A percentile compares a stretch with the other conserved stretches of the same genome.
Conservation (phyloP, 2,888 invertebrate genomes). For the Anthoptus insignis region DNA sequence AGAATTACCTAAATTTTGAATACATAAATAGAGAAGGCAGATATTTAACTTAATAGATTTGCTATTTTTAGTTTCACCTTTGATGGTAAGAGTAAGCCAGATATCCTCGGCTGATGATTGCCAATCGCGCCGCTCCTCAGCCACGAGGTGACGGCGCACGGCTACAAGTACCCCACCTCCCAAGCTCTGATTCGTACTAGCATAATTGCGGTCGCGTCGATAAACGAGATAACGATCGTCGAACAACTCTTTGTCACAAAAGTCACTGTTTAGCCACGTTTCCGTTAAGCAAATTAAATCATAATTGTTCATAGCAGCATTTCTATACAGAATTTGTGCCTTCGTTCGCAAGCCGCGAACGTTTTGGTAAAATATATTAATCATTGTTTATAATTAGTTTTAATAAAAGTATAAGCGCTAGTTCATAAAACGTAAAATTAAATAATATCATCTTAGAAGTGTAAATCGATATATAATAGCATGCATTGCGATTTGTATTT, state of each 20-base stretch:
- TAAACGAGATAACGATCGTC: constrained; percentile 22
- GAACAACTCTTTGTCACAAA: constrained; percentile 25
- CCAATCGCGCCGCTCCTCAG: background rate
- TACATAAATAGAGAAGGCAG: constrained; percentile 32
- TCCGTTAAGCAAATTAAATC: constrained; percentile 20
- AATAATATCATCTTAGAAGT: too few species aligned
- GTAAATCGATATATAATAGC: too few species aligned
- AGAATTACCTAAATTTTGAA: constrained; percentile 14
- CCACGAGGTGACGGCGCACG: background rate
- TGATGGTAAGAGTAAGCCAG: background rate
- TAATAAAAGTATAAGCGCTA: background rate
- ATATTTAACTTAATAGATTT: constrained; percentile 14
- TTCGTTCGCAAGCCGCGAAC: background rate
- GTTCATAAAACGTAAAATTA: too few species aligned
- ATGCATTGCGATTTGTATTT: too few species aligned
- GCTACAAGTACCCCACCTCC: constrained; percentile 10
- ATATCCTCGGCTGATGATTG: constrained; percentile 6
- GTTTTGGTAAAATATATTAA: constrained; percentile 8
- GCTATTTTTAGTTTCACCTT: background rate
- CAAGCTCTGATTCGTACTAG: background rate
- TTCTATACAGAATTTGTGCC: background rate
- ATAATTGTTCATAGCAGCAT: background rate
- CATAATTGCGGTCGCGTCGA: constrained; percentile 1
- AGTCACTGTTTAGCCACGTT: constrained; percentile 25
- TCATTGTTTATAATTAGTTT: background rate